Evolutionary conservation across 2,888 invertebrate species (phyloP).

Genomic region (Tinea pellionella): DNA sequence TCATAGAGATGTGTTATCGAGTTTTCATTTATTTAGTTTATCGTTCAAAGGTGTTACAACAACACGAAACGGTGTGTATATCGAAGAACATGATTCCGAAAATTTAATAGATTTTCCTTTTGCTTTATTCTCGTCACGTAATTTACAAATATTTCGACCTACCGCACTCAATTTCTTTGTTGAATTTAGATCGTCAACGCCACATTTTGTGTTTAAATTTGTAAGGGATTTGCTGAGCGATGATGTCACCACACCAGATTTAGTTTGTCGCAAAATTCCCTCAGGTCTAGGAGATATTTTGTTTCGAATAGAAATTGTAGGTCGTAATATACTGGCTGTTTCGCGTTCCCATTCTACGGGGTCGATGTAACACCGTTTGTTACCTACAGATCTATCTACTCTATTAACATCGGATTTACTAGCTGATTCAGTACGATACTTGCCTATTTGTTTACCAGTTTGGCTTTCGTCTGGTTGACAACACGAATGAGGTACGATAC

Average conservation of each 20-base stretch:
- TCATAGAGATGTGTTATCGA: too few relatives aligned
- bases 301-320: constrained; percentile 58
- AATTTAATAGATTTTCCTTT: constrained; percentile 47
- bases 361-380: constrained; percentile 66
- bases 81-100: constrained; percentile 53
- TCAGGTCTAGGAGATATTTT: constrained; percentile 42
- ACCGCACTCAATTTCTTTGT: constrained; percentile 56
- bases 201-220: constrained; percentile 31
- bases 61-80: constrained; percentile 51
- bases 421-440: constrained; percentile 58
- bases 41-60: constrained; percentile 40
- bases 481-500: constrained; percentile 53
- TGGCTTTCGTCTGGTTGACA: constrained; percentile 43
- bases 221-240: constrained; percentile 31
- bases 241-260: constrained; percentile 39
- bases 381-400: constrained; percentile 59
- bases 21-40: background rate
- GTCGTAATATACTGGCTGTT: constrained; percentile 64
- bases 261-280: constrained; percentile 35
- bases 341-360: constrained; percentile 66
- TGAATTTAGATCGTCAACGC: constrained; percentile 38
- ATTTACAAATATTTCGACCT: constrained; percentile 53
- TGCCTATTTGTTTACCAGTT: constrained; percentile 30
- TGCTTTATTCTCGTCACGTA: constrained; percentile 40
- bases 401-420: constrained; percentile 47